These are phyloP conservation scores for Rotaria socialis DNA, from an alignment of 2,888 invertebrate genomes.

Conservation along the genomic window DNA sequence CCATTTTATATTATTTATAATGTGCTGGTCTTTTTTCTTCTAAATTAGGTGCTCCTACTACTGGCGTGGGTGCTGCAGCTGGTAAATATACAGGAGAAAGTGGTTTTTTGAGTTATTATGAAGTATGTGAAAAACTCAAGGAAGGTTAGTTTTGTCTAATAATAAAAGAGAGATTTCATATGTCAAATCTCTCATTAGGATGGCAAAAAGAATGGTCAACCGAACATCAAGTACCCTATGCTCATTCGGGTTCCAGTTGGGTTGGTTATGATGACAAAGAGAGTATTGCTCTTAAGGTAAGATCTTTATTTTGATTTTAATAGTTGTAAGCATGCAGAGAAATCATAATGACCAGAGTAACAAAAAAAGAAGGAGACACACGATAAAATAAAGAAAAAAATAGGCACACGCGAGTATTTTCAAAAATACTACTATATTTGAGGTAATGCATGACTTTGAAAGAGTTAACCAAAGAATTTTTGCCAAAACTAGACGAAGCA, in stretches of 20 bases:
- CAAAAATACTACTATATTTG: too few relatives aligned
- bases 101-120: background rate
- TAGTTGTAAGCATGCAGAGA: too few relatives aligned
- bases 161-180: background rate
- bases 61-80: background rate
- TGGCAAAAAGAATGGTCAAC: background rate
- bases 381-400: too few relatives aligned
- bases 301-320: too few relatives aligned
- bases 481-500: too few relatives aligned
- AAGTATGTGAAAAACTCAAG: background rate
- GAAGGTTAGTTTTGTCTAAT: background rate
- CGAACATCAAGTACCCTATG: conserved; percentile 1
- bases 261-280: conserved; percentile 4
- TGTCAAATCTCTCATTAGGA: background rate
- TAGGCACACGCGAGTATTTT: too few relatives aligned
- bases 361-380: too few relatives aligned
- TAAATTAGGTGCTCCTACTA: background rate
- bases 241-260: background rate
- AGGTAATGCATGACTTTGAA: too few relatives aligned
- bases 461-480: too few relatives aligned
- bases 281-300: conserved; percentile 2
- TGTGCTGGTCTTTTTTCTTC: background rate
- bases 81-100: background rate
- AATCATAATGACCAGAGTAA: too few relatives aligned
- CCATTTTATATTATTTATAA: background rate